Base-by-base conservation (phyloP, 1,140 invertebrate genomes). In the Papilio polyxenes region DNA sequence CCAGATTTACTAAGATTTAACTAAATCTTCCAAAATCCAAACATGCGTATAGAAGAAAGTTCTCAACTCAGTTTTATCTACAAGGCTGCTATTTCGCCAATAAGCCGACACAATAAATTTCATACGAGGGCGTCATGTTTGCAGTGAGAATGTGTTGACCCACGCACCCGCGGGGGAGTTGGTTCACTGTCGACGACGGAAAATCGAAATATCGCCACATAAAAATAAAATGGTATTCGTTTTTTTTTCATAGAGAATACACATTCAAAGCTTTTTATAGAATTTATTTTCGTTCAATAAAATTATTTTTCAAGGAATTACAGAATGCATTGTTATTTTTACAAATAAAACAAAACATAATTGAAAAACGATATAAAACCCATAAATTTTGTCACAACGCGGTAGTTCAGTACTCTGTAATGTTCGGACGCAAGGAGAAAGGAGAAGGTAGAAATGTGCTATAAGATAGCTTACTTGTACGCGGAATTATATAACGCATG, bases 111-210 rank as follows among this genome's bases (percentile, higher is more conserved):
- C 89, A 87, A 90, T 90, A 91, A 88, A 89, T 88, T 89, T 89
- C 86, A 88, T 86, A 88, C 86, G 84, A 86, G 87, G 87, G 86
- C 80, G 85, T 86, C 81, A 78, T 91, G 89, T 91, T 91, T 91
- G 88, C 89, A 15, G 78, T 85, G 81, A 78, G 87, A 87, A 87
- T 89, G 87, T 86, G 83, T 87, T 89, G 90, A 89, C 86, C 83
- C 81, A 86, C 85, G 85, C 86, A 82, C 87, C 88, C 85, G 82
- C 85, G 62, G 86, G 87, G 87, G 87, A 87, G 40, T 48, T 11
- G 17, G 23, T 49, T 62, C 74, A 48, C 74, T 62, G 78, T 17
- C 59, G 76, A 53, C 53, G 75, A 51, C 76, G 75, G 11, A 77
- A 80, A 80, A 80, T 80, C 78, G 78, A 80, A 80, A 62, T 72